Base-by-base conservation (phyloP, 2,113 vertebrate species). In the Sardina pilchardus region DNA sequence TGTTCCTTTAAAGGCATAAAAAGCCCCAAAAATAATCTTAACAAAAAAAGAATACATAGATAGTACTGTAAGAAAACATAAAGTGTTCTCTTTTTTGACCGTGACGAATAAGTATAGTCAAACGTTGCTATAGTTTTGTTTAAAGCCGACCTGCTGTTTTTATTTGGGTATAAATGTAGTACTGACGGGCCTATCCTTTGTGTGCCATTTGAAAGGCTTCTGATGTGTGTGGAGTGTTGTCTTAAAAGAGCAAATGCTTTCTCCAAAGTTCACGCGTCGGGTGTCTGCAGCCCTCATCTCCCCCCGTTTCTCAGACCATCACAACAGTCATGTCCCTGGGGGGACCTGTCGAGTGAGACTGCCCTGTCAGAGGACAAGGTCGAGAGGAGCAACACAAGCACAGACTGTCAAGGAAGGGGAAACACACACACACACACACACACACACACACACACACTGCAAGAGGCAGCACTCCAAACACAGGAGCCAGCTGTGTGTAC, bases 281-380 rank as follows among this genome's bases (percentile, higher is more conserved):
- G 50, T 81, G 88, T 89, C 87, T 87, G 78, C 81, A 83, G 84
- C 84, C 85, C 85, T 81, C 87, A 83, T 89, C 85, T 88, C 82
- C 63, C 82, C 85, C 84, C 71, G 36, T 88, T 84, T 63, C 89
- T 87, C 88, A 87, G 88, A 86, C 82, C 85, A 87, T 85, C 30
- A 81, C 85, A 59, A 82, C 88, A 87, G 82, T 85, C 82, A 56
- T 56, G 81, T 89, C 84, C 88, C 88, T 56, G 24, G 85, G 6
- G 87, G 85, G 87, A n/a, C 82, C 82, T 56, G 56, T 89, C 88
- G 83, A 67, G 75, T 81, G 82, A 89, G 85, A 88, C 85, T 82
- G 86, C 87, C 89, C 82, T 85, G 26, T 84, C 56, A 4, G 39
- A 87, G 88, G 86, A 83, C 82, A 82, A 80, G 63, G 80, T 84